Conservation (phyloP, 1,140 invertebrate genomes). For the Plodia interpunctella region DNA sequence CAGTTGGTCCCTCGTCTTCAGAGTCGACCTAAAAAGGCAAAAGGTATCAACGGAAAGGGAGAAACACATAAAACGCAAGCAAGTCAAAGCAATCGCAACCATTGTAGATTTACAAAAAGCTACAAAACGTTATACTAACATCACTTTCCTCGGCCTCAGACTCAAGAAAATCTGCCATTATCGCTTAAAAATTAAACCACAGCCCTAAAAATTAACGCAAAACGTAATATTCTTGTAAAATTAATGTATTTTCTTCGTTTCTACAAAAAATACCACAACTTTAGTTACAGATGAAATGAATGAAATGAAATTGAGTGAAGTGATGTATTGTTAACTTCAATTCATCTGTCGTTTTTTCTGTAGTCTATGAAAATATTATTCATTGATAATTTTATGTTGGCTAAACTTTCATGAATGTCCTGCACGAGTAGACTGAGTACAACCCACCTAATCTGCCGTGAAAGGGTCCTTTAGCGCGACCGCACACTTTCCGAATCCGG, state of each 20-base stretch:
- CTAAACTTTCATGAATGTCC: too few species aligned
- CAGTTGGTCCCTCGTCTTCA: conserved; percentile 64
- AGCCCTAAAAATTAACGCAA: background rate
- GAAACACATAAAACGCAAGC: conserved; percentile 17
- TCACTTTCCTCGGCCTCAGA: conserved; percentile 91
- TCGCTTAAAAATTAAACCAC: conserved; percentile 21
- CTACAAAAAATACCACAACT: background rate
- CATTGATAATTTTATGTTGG: too few species aligned
- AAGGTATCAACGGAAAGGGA: background rate
- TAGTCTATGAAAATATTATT: too few species aligned
- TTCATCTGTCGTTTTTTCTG: conserved; percentile 6
- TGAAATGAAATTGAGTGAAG: too few species aligned
- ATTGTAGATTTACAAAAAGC: conserved; percentile 20
- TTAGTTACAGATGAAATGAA: background rate
- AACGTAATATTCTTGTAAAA: background rate
- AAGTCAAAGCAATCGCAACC: conserved; percentile 44
- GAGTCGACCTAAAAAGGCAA: conserved; percentile 58
- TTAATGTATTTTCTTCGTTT: background rate
- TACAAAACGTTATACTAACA: conserved; percentile 73
- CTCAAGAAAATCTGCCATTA: conserved; percentile 88
- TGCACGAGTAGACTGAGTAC: too few species aligned
- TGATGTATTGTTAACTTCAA: too few species aligned
- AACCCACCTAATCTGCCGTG: too few species aligned
- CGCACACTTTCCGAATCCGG: too few species aligned
- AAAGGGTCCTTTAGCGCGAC: too few species aligned